Percentiles rank a stretch among this genome's conserved stretches.
Evolutionary conservation across 2,888 invertebrate species (phyloP).

Genomic region (Alsophila aescularia): DNA sequence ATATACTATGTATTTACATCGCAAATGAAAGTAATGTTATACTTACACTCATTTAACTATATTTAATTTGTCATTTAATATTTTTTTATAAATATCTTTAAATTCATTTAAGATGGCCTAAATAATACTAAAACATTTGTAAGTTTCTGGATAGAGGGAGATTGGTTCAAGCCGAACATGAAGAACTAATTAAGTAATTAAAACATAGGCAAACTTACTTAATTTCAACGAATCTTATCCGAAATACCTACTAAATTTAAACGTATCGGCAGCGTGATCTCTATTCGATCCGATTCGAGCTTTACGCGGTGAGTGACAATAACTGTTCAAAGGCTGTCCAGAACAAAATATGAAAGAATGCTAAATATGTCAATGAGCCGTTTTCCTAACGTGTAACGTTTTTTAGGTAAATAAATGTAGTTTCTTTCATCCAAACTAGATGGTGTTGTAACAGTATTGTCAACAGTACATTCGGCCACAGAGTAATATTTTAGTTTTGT

Average conservation of each 20-base stretch:
- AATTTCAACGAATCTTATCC: conserved; percentile 51
- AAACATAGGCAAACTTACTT: conserved; percentile 43
- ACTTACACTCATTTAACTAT: conserved; percentile 69
- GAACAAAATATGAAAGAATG: conserved; percentile 44
- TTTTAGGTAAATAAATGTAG: no score
- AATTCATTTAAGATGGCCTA: conserved; percentile 78
- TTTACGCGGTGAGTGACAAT: conserved; percentile 72
- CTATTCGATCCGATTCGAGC: conserved; percentile 67
- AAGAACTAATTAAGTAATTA: conserved; percentile 42
- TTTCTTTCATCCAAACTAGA: no score
- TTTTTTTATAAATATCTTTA: conserved; percentile 75
- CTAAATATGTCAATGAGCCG: no score
- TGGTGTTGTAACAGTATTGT: no score
- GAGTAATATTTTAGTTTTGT: no score
- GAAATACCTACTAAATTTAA: conserved; percentile 56
- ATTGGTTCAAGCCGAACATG: conserved; percentile 36
- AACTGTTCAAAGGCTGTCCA: conserved; percentile 65
- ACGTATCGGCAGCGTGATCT: conserved; percentile 63
- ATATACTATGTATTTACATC: conserved; percentile 77
- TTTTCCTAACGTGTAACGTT: no score
- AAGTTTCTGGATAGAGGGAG: conserved; percentile 38
- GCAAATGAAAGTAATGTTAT: conserved; percentile 75
- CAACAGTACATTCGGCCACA: no score
- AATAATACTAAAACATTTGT: conserved; percentile 70
- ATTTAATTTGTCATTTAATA: conserved; percentile 79